These are phyloP conservation scores for Melanostoma mellinum DNA, from an alignment of 2,888 invertebrate genomes.

Conservation along the genomic window DNA sequence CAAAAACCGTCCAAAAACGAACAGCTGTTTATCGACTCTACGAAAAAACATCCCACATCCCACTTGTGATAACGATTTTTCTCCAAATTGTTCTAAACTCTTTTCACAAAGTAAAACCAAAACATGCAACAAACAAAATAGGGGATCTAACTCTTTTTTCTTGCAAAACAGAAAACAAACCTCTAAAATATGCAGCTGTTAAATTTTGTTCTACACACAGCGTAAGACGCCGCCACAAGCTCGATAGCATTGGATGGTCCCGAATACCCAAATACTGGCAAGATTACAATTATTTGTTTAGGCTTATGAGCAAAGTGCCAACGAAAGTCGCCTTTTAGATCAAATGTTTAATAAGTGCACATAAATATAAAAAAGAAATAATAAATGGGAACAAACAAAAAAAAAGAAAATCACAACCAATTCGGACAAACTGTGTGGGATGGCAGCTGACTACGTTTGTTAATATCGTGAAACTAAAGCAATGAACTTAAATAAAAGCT, in stretches of 20 bases:
- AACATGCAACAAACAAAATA: slow-evolving; percentile 47
- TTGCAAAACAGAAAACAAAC: slow-evolving; percentile 81
- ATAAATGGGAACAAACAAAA: slow-evolving; percentile 12
- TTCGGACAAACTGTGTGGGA: slow-evolving; percentile 14
- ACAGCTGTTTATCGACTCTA: slow-evolving; percentile 36
- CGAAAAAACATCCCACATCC: slow-evolving; percentile 11
- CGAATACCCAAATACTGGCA: slow-evolving; percentile 14
- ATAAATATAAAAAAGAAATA: slow-evolving; percentile 6
- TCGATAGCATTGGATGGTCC: slow-evolving; percentile 83
- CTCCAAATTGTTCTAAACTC: not conserved
- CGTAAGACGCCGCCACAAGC: slow-evolving; percentile 85
- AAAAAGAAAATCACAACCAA: slow-evolving; percentile 7
- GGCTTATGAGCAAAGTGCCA: too few relatives aligned
- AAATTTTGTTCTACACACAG: slow-evolving; percentile 84
- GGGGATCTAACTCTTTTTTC: slow-evolving; percentile 21
- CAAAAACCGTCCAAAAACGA: slow-evolving; percentile 40
- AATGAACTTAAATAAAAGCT: slow-evolving; percentile 53
- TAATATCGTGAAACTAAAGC: slow-evolving; percentile 50
- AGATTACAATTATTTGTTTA: too few relatives aligned
- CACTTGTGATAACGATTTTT: slow-evolving; percentile 57
- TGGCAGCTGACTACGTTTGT: slow-evolving; percentile 41
- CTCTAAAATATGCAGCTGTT: slow-evolving; percentile 86
- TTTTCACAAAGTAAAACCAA: not conserved
- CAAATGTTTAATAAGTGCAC: slow-evolving; percentile 42
- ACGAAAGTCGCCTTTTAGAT: not conserved